Base-by-base conservation (phyloP, 1,140 invertebrate species). In the Drosophila cardini region DNA sequence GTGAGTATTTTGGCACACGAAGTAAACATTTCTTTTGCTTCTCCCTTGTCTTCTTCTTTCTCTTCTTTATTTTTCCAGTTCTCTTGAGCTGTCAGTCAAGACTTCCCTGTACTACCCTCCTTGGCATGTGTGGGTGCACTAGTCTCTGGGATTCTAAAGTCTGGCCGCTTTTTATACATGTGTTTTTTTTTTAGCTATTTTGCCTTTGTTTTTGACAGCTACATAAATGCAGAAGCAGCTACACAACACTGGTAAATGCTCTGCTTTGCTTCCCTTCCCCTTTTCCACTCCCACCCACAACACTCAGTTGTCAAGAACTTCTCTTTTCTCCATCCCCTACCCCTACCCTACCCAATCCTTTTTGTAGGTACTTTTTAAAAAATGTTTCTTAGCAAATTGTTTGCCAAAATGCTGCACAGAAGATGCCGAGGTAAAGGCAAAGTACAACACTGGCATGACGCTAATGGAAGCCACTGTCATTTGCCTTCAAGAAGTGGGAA, bases 361-460 rank as follows among this genome's bases (percentile, higher is more conserved):
- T n/a, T 8, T 16, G 30, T 10, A 53, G 43, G 34, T 58, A 79
- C 80, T 87, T 83, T 53, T 87, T 76, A 77, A 81, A 87, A 83
- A 89, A 87, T 81, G 65, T 87, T 87, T 83, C 86, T 83, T 77
- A 83, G 79, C 83, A 87, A 87, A 89, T 89, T 89, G 83, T 83
- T 87, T 76, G 83, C 84, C 79, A 83, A 87, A 87, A 89, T 72
- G 76, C 83, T 68, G 62, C 69, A 57, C 68, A 76, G 72, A 56
- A 55, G 56, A 67, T 40, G 60, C 53, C 62, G 50, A 67, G 60
- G 45, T 11, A 45, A 56, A 60, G 52, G 42, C 46, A 52, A 15
- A 61, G 32, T 36, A 60, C n/a, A 72, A 62, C 65, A 71, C 46
- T 42, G 65, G 56, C 78, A 69, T 83, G 79, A 86, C 83, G 83